Evolutionary conservation across 1,140 invertebrate genomes (phyloP).

Genomic region (Polypedilum vanderplanki): DNA sequence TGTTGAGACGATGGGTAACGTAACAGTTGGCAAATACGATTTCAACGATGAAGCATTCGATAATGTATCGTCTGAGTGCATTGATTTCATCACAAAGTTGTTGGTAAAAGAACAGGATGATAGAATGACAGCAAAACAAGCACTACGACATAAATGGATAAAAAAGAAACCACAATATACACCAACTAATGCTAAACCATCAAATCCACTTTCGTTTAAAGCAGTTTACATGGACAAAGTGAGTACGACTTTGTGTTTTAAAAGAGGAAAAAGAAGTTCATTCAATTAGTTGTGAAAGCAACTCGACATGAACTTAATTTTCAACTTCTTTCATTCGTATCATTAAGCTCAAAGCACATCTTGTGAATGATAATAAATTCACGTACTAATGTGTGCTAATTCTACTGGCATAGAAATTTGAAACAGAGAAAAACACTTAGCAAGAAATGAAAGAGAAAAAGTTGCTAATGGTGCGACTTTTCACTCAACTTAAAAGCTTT

Average conservation of each 20-base stretch:
- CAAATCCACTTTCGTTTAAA: slow-evolving; percentile 38
- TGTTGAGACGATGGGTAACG: slow-evolving; percentile 94
- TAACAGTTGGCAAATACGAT: slow-evolving; percentile 90
- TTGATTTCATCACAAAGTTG: slow-evolving; percentile 85
- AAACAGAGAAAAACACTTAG: too few relatives aligned
- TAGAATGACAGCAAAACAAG: slow-evolving; percentile 64
- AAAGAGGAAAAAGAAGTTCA: too few relatives aligned
- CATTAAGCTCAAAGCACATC: too few relatives aligned
- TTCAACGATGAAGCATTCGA: slow-evolving; percentile 92
- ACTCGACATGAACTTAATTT: too few relatives aligned
- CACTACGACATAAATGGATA: slow-evolving; percentile 69
- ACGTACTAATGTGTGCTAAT: too few relatives aligned
- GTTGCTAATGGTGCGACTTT: too few relatives aligned
- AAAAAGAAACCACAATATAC: slow-evolving; percentile 45
- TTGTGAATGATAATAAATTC: too few relatives aligned
- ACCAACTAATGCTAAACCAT: slow-evolving; percentile 38
- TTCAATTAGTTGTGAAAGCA: not conserved
- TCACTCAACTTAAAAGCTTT: too few relatives aligned
- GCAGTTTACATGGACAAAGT: slow-evolving; percentile 35
- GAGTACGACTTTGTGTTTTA: slow-evolving; percentile 28
- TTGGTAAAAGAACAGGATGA: slow-evolving; percentile 73
- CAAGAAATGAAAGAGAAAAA: too few relatives aligned
- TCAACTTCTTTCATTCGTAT: too few relatives aligned
- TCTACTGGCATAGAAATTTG: too few relatives aligned
- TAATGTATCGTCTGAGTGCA: slow-evolving; percentile 83